Conservation (phyloP, 2,888 invertebrate species). For the Acleris sparsana region DNA sequence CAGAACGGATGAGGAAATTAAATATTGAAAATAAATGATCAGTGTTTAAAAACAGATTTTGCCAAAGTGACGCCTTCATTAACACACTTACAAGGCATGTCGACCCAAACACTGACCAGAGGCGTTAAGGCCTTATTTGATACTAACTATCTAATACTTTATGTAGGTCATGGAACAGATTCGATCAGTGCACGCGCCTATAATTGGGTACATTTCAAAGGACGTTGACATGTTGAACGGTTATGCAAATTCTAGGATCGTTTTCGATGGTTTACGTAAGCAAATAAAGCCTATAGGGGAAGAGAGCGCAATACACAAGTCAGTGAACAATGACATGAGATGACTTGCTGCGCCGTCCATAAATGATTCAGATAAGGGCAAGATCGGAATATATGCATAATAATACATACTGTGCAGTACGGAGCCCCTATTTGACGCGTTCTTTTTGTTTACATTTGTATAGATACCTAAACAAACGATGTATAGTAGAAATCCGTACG, state of each 20-base stretch:
- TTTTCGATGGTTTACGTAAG: conserved; percentile 12
- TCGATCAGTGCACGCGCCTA: conserved; percentile 23
- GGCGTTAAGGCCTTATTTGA: conserved; percentile 28
- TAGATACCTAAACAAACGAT: too few species aligned
- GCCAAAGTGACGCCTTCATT: background rate
- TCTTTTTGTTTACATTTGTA: too few species aligned
- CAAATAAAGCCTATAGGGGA: background rate
- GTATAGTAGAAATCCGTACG: too few species aligned
- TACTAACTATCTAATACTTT: conserved; percentile 33
- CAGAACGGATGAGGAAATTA: too few species aligned
- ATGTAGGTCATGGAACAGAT: conserved; percentile 36
- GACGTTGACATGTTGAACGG: conserved; percentile 33
- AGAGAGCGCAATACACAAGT: too few species aligned
- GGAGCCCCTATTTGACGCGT: too few species aligned
- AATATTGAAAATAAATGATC: background rate
- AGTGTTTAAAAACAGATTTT: background rate
- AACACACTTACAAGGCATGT: background rate
- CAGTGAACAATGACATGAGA: too few species aligned
- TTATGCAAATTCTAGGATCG: conserved; percentile 30
- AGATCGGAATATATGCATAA: too few species aligned
- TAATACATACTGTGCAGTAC: too few species aligned
- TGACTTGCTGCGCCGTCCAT: too few species aligned
- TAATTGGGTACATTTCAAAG: conserved; percentile 26
- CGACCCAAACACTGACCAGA: conserved; percentile 9
- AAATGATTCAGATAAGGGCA: too few species aligned